Evolutionary conservation across 2,113 vertebrate genomes (phyloP).

Genomic region (Polypterus bichir): DNA sequence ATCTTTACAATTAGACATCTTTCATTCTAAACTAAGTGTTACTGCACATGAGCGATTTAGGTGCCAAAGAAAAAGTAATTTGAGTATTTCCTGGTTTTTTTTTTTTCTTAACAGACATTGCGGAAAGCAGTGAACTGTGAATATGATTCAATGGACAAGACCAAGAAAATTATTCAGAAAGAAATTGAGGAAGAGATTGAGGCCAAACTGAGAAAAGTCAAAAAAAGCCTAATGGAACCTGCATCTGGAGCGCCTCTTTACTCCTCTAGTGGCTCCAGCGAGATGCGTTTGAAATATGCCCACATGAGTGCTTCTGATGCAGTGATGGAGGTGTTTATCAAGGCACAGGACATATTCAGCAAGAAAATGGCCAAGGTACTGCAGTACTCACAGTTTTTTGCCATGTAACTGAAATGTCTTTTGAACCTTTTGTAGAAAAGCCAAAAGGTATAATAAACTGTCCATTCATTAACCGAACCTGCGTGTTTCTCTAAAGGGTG

Average conservation of each 20-base stretch:
- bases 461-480: no score
- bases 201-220: conserved; percentile 41
- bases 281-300: conserved; percentile 45
- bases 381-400: background rate
- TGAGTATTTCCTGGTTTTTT: background rate
- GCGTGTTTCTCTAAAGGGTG: no score
- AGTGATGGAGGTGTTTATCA: conserved; percentile 40
- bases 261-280: conserved; percentile 27
- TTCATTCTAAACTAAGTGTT: no score
- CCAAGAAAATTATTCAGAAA: conserved; percentile 36
- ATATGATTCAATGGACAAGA: conserved; percentile 22
- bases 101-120: conserved; percentile 31
- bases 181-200: conserved; percentile 48
- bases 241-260: conserved; percentile 24
- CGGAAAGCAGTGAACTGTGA: conserved; percentile 30
- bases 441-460: no score
- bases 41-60: no score
- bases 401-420: no score
- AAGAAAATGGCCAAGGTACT: conserved; percentile 39
- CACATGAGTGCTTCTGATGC: conserved; percentile 37
- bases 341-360: conserved; percentile 39
- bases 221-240: conserved; percentile 39
- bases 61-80: no score
- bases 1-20: no score
- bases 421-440: background rate